Percentiles rank a stretch among this genome's conserved stretches.
phyloP scores from a whole-genome alignment of 2,797 vertebrate genomes.

The Pangasius macronema region DNA sequence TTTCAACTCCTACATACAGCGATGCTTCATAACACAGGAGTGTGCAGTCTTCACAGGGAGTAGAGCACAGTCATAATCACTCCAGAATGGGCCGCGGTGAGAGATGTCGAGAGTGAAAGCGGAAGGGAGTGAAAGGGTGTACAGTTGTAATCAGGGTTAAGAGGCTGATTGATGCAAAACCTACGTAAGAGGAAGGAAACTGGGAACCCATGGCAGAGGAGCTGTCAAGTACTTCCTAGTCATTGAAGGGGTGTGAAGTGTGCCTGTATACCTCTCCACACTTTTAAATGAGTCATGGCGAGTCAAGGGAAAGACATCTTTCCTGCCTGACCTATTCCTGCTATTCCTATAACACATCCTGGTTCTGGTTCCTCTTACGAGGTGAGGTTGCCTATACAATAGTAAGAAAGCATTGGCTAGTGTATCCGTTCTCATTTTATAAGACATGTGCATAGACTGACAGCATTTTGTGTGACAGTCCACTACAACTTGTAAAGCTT shows the following conservation, averaged over 20 bases:
- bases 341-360: conserved; percentile 30
- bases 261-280: conserved; percentile 44
- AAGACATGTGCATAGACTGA: conserved; percentile 57
- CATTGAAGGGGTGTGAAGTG: conserved; percentile 74
- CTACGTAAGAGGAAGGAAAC: conserved; percentile 77
- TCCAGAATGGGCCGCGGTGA: conserved; percentile 39
- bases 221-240: conserved; percentile 81
- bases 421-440: conserved; percentile 3
- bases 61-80: background rate
- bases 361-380: background rate
- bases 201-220: conserved; percentile 71
- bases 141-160: conserved; percentile 77
- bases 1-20: conserved; percentile 23
- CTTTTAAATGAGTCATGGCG: conserved; percentile 30
- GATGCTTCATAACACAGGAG: conserved; percentile 1
- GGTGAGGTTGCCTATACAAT: conserved; percentile 26
- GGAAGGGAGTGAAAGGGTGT: conserved; percentile 67
- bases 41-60: background rate
- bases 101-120: conserved; percentile 55
- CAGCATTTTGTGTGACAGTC: conserved; percentile 75
- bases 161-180: conserved; percentile 76
- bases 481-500: conserved; percentile 64
- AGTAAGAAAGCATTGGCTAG: conserved; percentile 5
- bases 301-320: conserved; percentile 17
- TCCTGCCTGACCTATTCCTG: conserved; percentile 26